A percentile compares a stretch with the other conserved stretches of the same genome.
Evolutionary conservation across 2,888 invertebrate genomes (phyloP).

Genomic region (Oscheius sp.): DNA sequence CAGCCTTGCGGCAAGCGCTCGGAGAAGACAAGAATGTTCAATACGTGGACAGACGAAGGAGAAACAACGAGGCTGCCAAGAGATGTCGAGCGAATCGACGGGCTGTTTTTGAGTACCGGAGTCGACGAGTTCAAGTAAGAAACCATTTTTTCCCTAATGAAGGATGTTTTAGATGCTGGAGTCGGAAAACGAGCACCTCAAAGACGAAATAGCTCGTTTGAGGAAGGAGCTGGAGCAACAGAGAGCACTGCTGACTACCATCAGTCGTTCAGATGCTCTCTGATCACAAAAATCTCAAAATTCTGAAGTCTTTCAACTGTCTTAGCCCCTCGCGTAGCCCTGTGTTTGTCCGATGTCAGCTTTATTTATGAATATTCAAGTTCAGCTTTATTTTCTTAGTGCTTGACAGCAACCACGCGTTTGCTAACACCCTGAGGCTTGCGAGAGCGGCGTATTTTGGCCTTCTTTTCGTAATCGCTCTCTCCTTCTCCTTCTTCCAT

Average conservation of each 20-base stretch:
- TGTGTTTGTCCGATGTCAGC: conserved; percentile 37
- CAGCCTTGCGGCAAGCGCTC: conserved; percentile 11
- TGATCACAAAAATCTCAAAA: neutral
- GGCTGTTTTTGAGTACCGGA: conserved; percentile 74
- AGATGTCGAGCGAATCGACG: conserved; percentile 76
- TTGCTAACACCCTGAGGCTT: too few species aligned
- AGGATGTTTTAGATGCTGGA: conserved; percentile 72
- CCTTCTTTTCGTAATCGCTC: too few species aligned
- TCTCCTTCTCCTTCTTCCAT: too few species aligned
- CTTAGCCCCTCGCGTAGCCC: conserved; percentile 32
- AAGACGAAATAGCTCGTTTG: conserved; percentile 72
- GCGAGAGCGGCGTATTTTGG: too few species aligned
- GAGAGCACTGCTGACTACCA: conserved; percentile 44
- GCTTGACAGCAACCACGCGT: too few species aligned
- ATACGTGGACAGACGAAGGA: conserved; percentile 75
- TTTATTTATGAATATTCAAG: conserved; percentile 12
- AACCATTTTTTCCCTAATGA: neutral
- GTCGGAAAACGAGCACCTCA: conserved; percentile 75
- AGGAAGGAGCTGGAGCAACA: conserved; percentile 69
- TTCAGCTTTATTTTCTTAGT: neutral
- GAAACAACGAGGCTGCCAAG: conserved; percentile 76
- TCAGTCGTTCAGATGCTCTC: conserved; percentile 1
- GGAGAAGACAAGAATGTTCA: conserved; percentile 38
- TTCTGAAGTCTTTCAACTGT: neutral
- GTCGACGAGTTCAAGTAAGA: conserved; percentile 70